Evolutionary conservation across 2,113 vertebrate species (phyloP).

Genomic region (Odocoileus hemionus): DNA sequence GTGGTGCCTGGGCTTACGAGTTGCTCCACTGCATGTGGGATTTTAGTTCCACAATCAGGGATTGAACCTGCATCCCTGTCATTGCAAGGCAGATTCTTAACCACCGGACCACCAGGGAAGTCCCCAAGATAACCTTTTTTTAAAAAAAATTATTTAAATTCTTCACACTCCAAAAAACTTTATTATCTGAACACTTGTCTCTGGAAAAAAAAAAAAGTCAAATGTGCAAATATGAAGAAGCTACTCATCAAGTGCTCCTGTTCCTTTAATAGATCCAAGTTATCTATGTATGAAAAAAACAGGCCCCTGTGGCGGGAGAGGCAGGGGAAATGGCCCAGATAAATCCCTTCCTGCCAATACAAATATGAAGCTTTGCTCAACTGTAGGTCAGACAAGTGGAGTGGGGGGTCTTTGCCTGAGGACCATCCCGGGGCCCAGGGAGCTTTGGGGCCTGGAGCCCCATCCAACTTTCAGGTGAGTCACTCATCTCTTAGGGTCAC

Average conservation of each 20-base stretch:
- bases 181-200: not conserved
- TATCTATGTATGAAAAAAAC: not conserved
- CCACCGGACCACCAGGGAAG: not conserved
- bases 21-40: not conserved
- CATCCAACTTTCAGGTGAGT: not conserved
- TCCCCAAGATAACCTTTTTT: not conserved
- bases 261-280: not conserved
- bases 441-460: not conserved
- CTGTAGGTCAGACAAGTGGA: not conserved
- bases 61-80: not conserved
- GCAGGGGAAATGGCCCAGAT: not conserved
- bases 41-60: not conserved
- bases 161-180: not conserved
- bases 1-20: not conserved
- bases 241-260: not conserved
- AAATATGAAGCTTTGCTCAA: not conserved
- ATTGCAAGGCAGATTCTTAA: not conserved
- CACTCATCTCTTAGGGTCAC: not conserved
- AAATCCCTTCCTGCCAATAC: rapidly evolving
- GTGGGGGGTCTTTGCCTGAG: not conserved
- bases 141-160: not conserved
- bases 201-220: not conserved
- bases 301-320: not conserved
- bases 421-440: no score
- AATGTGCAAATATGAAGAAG: not conserved